Base-by-base conservation (phyloP, 35 echinoderm and acorn worm genomes). In the Hemicentrotus pulcherrimus region DNA sequence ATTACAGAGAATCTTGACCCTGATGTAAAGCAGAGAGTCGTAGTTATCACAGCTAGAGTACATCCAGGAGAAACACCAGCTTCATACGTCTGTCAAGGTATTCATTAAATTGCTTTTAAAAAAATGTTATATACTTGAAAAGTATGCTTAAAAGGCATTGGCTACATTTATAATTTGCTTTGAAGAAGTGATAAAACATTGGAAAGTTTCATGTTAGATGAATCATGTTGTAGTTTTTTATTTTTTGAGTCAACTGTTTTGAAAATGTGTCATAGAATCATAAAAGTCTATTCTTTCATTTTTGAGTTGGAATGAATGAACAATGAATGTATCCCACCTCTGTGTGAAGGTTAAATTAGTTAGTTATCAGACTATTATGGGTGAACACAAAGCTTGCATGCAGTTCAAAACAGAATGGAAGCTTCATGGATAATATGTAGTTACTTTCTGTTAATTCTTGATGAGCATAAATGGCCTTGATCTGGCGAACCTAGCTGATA, bases 61-160 rank as follows among this genome's bases (percentile, higher is more conserved):
- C 98, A 99, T 58, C 98, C 98, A 32, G 98, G 98, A 48, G 98
- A 99, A 94, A 96, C 98, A 5, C 98, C 98, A 65, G 98, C 98
- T 47, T 99, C 98, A 31, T 99, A 94, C 94, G 98, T 99, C 46
- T 99, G 98, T 97, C 98, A 99, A 97, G 98, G 98, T 99, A 86
- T 55, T 55, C 50, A 55, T 15, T 15, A 10, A 55, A 55, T 15
- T 11, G 10, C 10, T 55, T 55, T 15, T 55, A 11, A 12, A 12
- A 12, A 13, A 55, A 10, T 14, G 50, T 55, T 55, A 55, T 55
- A 8, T 55, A 15, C 2, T 55, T 55, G 50, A 55, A 55, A 55
- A 55, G 10, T 55, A 55, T 55, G 50, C 15, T 55, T 55, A 55
- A 55, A 55, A 55, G 9, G 10, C 10, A 13, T 55, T 52, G 8